phyloP scores from a whole-genome alignment of 1,140 invertebrate genomes.

The Pseudomyrmex cubaensis region DNA sequence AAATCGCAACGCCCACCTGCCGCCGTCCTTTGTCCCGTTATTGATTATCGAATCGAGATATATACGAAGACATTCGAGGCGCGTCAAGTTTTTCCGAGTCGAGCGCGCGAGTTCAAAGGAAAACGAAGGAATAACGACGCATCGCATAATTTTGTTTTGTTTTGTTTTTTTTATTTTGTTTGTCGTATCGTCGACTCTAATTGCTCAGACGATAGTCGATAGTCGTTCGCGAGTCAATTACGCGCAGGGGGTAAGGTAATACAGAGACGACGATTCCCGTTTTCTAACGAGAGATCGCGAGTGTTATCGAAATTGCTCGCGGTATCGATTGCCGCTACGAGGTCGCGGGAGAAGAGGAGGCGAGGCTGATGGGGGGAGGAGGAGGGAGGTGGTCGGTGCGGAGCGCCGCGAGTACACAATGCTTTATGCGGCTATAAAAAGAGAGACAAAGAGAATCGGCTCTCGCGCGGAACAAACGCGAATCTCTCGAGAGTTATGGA shows the following conservation, averaged over 20 bases:
- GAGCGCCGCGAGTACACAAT: slow-evolving; percentile 1
- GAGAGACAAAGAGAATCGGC: slow-evolving; percentile 12
- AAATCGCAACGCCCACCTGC: too few relatives aligned
- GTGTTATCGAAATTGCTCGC: slow-evolving; percentile 56
- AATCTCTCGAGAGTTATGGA: slow-evolving; percentile 15
- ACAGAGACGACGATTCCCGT: slow-evolving; percentile 7
- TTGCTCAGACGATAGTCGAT: slow-evolving; percentile 32
- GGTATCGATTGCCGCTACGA: slow-evolving; percentile 40
- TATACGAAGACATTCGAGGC: background rate
- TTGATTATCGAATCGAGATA: background rate
- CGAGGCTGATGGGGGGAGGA: too few relatives aligned
- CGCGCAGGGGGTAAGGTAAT: slow-evolving; percentile 5
- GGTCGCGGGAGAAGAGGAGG: too few relatives aligned
- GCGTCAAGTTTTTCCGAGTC: background rate
- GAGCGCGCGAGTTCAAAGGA: too few relatives aligned
- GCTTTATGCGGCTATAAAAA: slow-evolving; percentile 10
- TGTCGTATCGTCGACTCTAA: slow-evolving; percentile 8
- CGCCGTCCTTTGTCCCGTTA: background rate
- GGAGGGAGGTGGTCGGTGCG: too few relatives aligned
- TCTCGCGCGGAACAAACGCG: background rate
- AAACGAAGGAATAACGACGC: background rate
- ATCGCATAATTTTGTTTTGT: slow-evolving; percentile 27
- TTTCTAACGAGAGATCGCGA: slow-evolving; percentile 13
- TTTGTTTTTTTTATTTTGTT: slow-evolving; percentile 40
- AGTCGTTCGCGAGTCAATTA: slow-evolving; percentile 56